A percentile compares a stretch with the other conserved stretches of the same genome.
Conservation (phyloP, 2,113 vertebrate genomes). For the Patagioenas fasciata region DNA sequence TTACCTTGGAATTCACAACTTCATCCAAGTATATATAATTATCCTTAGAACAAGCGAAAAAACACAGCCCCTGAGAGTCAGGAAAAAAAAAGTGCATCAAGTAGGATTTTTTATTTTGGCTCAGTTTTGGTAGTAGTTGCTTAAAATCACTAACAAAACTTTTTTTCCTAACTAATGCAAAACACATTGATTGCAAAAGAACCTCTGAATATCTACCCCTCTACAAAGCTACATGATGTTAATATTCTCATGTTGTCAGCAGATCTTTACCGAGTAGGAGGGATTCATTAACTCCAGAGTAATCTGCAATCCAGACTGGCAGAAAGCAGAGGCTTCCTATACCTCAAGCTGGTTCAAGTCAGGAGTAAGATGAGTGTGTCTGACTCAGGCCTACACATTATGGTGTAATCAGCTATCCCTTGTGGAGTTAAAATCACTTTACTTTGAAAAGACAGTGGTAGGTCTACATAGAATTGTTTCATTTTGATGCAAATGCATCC, state of each 20-base stretch:
- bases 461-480: conserved; percentile 19
- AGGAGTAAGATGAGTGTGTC: neutral
- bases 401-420: conserved; percentile 14
- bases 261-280: conserved; percentile 8
- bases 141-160: neutral
- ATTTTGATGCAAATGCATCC: conserved; percentile 18
- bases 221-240: neutral
- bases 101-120: neutral
- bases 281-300: conserved; percentile 42
- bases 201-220: neutral
- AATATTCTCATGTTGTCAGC: conserved; percentile 36
- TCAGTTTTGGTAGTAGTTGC: neutral
- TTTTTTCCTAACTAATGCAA: neutral
- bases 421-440: conserved; percentile 27
- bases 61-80: neutral
- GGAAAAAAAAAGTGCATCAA: neutral
- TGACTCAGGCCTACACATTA: conserved; percentile 7
- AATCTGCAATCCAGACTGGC: conserved; percentile 33
- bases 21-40: neutral
- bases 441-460: conserved; percentile 26
- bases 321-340: neutral
- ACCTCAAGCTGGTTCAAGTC: conserved; percentile 20
- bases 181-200: neutral
- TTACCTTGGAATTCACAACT: neutral
- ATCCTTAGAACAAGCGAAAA: neutral